Evolutionary conservation across 2,888 invertebrate species (phyloP).

Genomic region (Diabrotica balteata): DNA sequence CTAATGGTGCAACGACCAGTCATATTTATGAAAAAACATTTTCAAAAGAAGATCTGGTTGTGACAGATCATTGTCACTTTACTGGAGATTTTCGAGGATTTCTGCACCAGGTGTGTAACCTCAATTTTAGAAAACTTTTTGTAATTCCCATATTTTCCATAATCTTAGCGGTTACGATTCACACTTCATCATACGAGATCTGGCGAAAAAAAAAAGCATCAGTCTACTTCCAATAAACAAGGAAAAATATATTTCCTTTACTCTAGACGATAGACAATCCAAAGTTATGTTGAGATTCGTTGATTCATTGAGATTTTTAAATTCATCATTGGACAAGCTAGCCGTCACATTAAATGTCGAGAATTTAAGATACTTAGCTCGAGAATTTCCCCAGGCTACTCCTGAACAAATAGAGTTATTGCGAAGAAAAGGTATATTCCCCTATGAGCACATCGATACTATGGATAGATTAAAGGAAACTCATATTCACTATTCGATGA

Average conservation of each 20-base stretch:
- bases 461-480: slow-evolving; percentile 20
- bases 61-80: slow-evolving; percentile 27
- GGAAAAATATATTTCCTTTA: slow-evolving; percentile 51
- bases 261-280: slow-evolving; percentile 34
- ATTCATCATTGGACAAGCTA: no score
- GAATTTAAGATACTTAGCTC: slow-evolving; percentile 44
- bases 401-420: slow-evolving; percentile 10
- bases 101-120: slow-evolving; percentile 24
- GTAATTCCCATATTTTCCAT: slow-evolving; percentile 21
- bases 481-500: no score
- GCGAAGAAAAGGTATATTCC: slow-evolving; percentile 26
- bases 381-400: slow-evolving; percentile 5
- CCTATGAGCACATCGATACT: slow-evolving; percentile 12
- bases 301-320: no score
- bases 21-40: slow-evolving; percentile 23
- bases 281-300: slow-evolving; percentile 30
- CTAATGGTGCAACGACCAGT: background rate
- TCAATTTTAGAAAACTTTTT: slow-evolving; percentile 20
- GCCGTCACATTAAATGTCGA: background rate
- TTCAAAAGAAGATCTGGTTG: background rate
- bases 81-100: slow-evolving; percentile 14
- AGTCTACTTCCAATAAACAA: slow-evolving; percentile 47
- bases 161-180: slow-evolving; percentile 18
- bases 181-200: slow-evolving; percentile 12
- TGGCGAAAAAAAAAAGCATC: background rate